phyloP scores from a whole-genome alignment of 2,797 vertebrate species.

The Enoplosus armatus region DNA sequence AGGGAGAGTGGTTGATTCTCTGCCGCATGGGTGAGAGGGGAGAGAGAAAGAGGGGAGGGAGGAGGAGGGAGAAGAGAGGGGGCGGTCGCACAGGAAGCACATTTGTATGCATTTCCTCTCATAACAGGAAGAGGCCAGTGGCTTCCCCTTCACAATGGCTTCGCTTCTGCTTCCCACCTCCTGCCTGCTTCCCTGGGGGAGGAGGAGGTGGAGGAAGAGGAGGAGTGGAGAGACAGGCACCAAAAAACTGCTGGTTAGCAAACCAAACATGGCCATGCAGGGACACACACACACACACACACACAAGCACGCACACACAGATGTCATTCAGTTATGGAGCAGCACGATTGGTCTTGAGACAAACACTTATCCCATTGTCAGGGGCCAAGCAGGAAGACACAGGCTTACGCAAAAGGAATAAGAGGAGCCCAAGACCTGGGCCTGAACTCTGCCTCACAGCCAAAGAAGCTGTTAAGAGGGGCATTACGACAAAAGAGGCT shows the following conservation, averaged over 20 bases:
- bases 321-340: constrained; percentile 70
- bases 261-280: constrained; percentile 74
- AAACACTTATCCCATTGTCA: constrained; percentile 86
- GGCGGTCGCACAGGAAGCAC: constrained; percentile 97
- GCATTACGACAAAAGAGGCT: constrained; percentile 79
- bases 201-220: constrained; percentile 78
- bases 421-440: constrained; percentile 74
- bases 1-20: constrained; percentile 58
- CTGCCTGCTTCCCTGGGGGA: constrained; percentile 91
- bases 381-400: constrained; percentile 77
- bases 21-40: constrained; percentile 65
- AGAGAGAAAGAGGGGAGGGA: constrained; percentile 54
- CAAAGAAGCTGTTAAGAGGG: constrained; percentile 75
- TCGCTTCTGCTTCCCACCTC: constrained; percentile 98
- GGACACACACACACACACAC: constrained; percentile 23
- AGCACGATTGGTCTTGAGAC: constrained; percentile 71
- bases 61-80: constrained; percentile 62
- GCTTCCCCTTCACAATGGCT: constrained; percentile 99
- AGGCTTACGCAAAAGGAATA: constrained; percentile 78
- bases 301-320: constrained; percentile 33
- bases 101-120: constrained; percentile 99
- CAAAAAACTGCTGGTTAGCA: constrained; percentile 82
- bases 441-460: constrained; percentile 79
- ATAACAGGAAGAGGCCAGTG: constrained; percentile 99
- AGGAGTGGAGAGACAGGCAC: constrained; percentile 86